phyloP scores from a whole-genome alignment of 2,113 vertebrate genomes.

The Daubentonia madagascariensis region DNA sequence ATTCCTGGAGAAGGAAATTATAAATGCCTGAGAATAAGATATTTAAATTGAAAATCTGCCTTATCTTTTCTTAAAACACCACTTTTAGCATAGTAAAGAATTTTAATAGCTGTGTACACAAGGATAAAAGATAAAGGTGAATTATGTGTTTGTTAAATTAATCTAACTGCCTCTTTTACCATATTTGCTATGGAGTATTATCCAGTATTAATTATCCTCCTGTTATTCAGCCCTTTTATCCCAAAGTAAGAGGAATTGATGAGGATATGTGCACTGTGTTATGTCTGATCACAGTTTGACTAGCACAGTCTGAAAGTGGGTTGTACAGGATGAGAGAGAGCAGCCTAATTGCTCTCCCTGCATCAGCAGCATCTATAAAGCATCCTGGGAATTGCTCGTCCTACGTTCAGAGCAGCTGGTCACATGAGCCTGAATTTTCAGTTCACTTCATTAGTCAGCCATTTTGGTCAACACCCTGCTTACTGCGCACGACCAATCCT shows the following conservation, averaged over 20 bases:
- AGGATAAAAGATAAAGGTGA: background rate
- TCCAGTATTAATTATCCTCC: background rate
- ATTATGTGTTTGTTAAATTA: background rate
- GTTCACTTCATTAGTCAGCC: constrained; percentile 92
- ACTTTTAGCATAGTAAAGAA: background rate
- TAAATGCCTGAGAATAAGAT: background rate
- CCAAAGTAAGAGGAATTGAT: constrained; percentile 38
- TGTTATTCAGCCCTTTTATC: background rate
- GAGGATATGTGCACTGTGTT: constrained; percentile 56
- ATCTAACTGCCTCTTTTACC: background rate
- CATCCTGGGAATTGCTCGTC: constrained; percentile 86
- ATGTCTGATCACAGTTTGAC: constrained; percentile 66
- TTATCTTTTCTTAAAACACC: constrained; percentile 25
- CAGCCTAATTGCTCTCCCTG: constrained; percentile 78
- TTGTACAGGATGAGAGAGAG: constrained; percentile 56
- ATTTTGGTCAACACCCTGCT: constrained; percentile 98
- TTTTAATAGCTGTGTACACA: background rate
- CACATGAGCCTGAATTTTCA: constrained; percentile 92
- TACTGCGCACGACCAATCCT: constrained; percentile 89
- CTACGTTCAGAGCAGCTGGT: constrained; percentile 87
- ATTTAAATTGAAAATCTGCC: constrained; percentile 2
- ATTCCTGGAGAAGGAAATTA: background rate
- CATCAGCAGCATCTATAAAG: constrained; percentile 83
- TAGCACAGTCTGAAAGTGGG: constrained; percentile 74
- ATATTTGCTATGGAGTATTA: background rate